A percentile compares a stretch with the other conserved stretches of the same genome.
Evolutionary conservation across 2,888 invertebrate species (phyloP).

Genomic region (Acanthococcus lagerstroemiae): DNA sequence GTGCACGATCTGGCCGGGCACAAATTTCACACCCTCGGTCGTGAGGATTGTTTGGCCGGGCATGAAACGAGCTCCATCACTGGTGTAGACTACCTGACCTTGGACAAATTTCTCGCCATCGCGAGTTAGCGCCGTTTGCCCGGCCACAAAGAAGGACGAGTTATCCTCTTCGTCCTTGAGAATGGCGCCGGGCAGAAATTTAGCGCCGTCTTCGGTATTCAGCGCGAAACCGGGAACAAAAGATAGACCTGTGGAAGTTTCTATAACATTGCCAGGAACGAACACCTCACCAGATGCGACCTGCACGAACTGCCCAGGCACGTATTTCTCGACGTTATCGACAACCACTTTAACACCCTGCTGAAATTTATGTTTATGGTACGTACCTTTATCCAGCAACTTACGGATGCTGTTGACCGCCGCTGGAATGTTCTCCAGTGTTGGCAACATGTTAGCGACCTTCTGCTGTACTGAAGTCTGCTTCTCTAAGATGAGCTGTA

Average conservation of each 20-base stretch:
- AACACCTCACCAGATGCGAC: constrained; percentile 60
- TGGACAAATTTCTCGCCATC: constrained; percentile 51
- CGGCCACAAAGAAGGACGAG: constrained; percentile 53
- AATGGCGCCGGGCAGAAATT: constrained; percentile 62
- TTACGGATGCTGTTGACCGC: constrained; percentile 44
- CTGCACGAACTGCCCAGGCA: constrained; percentile 60
- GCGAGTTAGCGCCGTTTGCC: constrained; percentile 45
- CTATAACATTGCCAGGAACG: constrained; percentile 63
- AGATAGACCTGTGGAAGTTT: constrained; percentile 54
- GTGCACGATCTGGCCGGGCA: constrained; percentile 54
- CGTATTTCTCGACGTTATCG: constrained; percentile 54
- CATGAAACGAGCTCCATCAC: constrained; percentile 56
- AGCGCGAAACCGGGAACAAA: constrained; percentile 67
- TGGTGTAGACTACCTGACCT: constrained; percentile 50
- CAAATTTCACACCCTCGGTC: constrained; percentile 48
- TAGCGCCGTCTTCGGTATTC: constrained; percentile 56
- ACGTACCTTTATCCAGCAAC: not conserved
- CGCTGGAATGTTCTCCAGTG: constrained; percentile 53
- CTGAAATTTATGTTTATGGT: not conserved
- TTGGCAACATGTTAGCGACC: constrained; percentile 51
- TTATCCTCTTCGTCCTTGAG: constrained; percentile 46
- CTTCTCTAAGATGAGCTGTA: constrained; percentile 46
- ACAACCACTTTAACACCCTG: constrained; percentile 48
- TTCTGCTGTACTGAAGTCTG: constrained; percentile 43
- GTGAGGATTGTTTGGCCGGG: constrained; percentile 60